Percentiles rank a stretch among this genome's conserved stretches.
Conservation (phyloP, 2,888 invertebrate species). For the Petrophora chlorosata region DNA sequence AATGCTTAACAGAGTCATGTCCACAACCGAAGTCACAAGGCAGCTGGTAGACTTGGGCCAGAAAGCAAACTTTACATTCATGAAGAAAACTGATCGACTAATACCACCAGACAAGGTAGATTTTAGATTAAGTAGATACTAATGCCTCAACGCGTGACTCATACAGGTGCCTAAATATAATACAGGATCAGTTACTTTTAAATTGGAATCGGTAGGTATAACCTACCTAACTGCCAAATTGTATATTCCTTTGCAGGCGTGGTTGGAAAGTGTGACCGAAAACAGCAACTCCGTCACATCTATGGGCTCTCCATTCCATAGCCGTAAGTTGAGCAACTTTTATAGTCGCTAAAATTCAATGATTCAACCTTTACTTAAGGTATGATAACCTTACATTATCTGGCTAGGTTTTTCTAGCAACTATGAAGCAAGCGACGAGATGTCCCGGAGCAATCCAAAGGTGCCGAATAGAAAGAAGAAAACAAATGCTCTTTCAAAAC, state of each 20-base stretch:
- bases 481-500: slow-evolving; percentile 29
- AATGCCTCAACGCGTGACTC: too few relatives aligned
- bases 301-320: slow-evolving; percentile 28
- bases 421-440: slow-evolving; percentile 46
- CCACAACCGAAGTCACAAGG: slow-evolving; percentile 73
- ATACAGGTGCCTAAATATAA: too few relatives aligned
- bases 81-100: slow-evolving; percentile 70
- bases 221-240: too few relatives aligned
- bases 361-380: too few relatives aligned
- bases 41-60: slow-evolving; percentile 69
- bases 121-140: too few relatives aligned
- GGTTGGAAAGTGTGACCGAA: slow-evolving; percentile 68
- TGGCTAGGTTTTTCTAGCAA: slow-evolving; percentile 46
- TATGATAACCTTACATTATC: not conserved
- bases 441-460: slow-evolving; percentile 27
- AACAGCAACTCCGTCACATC: slow-evolving; percentile 58
- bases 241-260: slow-evolving; percentile 52
- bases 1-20: slow-evolving; percentile 67
- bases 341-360: too few relatives aligned
- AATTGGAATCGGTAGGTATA: too few relatives aligned
- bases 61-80: slow-evolving; percentile 71
- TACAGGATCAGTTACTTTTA: too few relatives aligned
- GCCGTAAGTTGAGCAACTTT: slow-evolving; percentile 16
- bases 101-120: slow-evolving; percentile 68
- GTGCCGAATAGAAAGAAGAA: slow-evolving; percentile 35